Percentiles rank a stretch among this genome's conserved stretches.
These are phyloP conservation scores for Rhadinocentrus ornatus DNA, from an alignment of 2,797 vertebrate genomes.

Conservation along the genomic window DNA sequence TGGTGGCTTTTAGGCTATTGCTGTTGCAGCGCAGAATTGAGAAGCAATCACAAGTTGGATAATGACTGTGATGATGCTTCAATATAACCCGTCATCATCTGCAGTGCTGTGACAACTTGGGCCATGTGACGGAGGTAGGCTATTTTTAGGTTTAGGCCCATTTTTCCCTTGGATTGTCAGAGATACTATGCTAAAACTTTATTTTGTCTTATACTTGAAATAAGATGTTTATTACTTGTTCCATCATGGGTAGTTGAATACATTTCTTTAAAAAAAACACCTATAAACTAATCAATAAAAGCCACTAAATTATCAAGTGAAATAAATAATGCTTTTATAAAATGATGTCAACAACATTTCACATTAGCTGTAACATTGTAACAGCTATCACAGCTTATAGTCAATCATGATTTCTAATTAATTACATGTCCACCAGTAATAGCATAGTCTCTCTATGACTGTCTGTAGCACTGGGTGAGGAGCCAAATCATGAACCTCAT, in stretches of 20 bases:
- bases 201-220: neutral
- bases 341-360: neutral
- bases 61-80: conserved; percentile 30
- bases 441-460: conserved; percentile 8
- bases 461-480: neutral
- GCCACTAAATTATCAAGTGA: neutral
- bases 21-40: conserved; percentile 15
- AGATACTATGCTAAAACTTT: neutral
- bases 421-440: conserved; percentile 19
- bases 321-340: neutral
- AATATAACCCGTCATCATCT: conserved; percentile 10
- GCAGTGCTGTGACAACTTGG: neutral
- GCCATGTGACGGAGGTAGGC: neutral
- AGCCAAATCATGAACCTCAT: neutral
- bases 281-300: neutral
- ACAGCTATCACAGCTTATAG: conserved; percentile 19
- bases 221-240: neutral
- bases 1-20: conserved; percentile 15
- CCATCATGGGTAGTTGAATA: neutral
- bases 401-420: conserved; percentile 16
- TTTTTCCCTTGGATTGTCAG: neutral
- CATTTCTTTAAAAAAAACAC: too few species aligned
- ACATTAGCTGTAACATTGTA: conserved; percentile 5
- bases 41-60: conserved; percentile 30
- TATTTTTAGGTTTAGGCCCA: neutral